These are phyloP conservation scores for Labrus mixtus DNA, from an alignment of 2,113 vertebrate genomes.

Conservation along the genomic window DNA sequence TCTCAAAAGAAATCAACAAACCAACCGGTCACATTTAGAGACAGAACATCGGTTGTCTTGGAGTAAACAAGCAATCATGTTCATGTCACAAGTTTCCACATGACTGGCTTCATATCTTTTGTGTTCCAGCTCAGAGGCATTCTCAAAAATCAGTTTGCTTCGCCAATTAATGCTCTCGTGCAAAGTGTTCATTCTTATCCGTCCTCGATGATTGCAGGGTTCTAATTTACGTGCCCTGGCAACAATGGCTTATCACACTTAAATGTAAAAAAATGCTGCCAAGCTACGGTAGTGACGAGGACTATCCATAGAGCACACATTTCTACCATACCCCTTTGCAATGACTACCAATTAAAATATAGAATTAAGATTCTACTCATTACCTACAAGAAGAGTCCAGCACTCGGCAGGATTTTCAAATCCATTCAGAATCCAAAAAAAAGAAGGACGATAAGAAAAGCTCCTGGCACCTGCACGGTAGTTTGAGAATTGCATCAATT, in stretches of 20 bases:
- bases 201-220: not conserved
- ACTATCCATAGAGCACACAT: not conserved
- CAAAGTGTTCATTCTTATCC: not conserved
- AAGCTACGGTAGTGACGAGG: not conserved
- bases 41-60: not conserved
- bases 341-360: slow-evolving; percentile 30
- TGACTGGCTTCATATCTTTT: not conserved
- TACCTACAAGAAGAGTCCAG: slow-evolving; percentile 29
- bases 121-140: not conserved
- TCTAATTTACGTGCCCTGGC: slow-evolving; percentile 12
- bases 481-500: slow-evolving; percentile 40
- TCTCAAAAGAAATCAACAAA: not conserved
- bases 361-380: slow-evolving; percentile 37
- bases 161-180: not conserved
- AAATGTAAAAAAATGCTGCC: not conserved
- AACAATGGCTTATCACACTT: not conserved
- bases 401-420: slow-evolving; percentile 2
- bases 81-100: not conserved
- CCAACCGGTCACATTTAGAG: not conserved
- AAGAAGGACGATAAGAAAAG: slow-evolving; percentile 22
- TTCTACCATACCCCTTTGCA: not conserved
- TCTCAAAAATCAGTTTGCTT: slow-evolving; percentile 3
- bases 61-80: not conserved
- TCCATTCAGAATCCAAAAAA: slow-evolving; percentile 11
- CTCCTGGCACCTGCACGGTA: slow-evolving; percentile 11